A percentile compares a stretch with the other conserved stretches of the same genome.
These are phyloP conservation scores for Gouania willdenowi DNA, from an alignment of 2,797 vertebrate genomes.

Conservation along the genomic window DNA sequence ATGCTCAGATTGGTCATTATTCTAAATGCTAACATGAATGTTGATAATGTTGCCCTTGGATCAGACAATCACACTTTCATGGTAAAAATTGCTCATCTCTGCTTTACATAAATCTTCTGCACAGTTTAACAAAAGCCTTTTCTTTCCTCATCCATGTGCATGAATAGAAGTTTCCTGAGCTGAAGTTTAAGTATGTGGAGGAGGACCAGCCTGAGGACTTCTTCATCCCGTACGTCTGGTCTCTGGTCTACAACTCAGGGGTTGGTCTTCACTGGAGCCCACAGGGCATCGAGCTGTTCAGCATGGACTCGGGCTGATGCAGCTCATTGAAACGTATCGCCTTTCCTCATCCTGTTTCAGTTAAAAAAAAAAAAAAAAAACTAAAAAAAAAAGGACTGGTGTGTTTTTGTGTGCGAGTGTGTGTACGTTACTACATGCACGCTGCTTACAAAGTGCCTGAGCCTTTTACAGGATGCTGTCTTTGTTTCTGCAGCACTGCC, in stretches of 20 bases:
- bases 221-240: slow-evolving; percentile 97
- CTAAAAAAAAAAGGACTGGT: slow-evolving; percentile 16
- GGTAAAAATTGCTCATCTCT: too few species aligned
- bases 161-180: slow-evolving; percentile 91
- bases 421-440: slow-evolving; percentile 44
- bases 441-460: slow-evolving; percentile 75
- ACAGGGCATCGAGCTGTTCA: slow-evolving; percentile 90
- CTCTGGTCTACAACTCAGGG: slow-evolving; percentile 89
- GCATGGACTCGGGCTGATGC: slow-evolving; percentile 91
- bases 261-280: slow-evolving; percentile 92
- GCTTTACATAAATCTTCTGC: too few species aligned
- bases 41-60: too few species aligned
- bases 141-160: not conserved
- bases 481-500: slow-evolving; percentile 41
- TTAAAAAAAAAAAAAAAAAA: slow-evolving; percentile 1
- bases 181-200: slow-evolving; percentile 98
- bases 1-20: too few species aligned
- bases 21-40: too few species aligned
- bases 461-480: slow-evolving; percentile 54
- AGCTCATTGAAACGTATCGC: not conserved
- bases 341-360: slow-evolving; percentile 14
- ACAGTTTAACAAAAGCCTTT: too few species aligned
- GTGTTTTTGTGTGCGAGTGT: slow-evolving; percentile 9
- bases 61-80: too few species aligned
- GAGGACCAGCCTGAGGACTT: slow-evolving; percentile 98